phyloP scores from a whole-genome alignment of 2,888 invertebrate genomes.

The Zele albiditarsus region DNA sequence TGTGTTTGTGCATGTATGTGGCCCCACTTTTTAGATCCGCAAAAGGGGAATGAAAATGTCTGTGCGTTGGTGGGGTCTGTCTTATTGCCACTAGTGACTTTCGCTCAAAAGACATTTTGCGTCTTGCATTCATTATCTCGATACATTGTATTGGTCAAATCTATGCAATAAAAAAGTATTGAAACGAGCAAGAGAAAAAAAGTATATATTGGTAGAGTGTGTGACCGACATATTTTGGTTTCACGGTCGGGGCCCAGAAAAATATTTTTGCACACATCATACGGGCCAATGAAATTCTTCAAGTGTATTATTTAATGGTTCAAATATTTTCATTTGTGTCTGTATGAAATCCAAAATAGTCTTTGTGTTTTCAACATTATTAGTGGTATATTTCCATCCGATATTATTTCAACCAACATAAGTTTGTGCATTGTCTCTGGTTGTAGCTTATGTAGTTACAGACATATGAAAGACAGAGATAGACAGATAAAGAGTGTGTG shows the following conservation, averaged over 20 bases:
- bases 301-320: neutral
- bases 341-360: neutral
- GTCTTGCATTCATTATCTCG: constrained; percentile 42
- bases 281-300: neutral
- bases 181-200: neutral
- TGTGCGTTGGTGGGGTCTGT: constrained; percentile 74
- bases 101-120: constrained; percentile 58
- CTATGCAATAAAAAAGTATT: neutral
- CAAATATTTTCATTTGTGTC: neutral
- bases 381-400: neutral
- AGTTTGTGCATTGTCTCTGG: constrained; percentile 2
- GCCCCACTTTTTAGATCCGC: constrained; percentile 41
- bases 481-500: constrained; percentile 36
- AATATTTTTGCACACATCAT: neutral
- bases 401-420: neutral
- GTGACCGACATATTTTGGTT: constrained; percentile 30
- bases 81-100: constrained; percentile 67
- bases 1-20: constrained; percentile 12
- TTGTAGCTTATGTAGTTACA: neutral
- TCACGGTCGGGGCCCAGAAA: neutral
- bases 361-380: neutral
- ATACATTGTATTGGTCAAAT: neutral
- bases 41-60: constrained; percentile 73
- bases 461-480: constrained; percentile 7
- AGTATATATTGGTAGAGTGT: neutral